Evolutionary conservation across 2,797 vertebrate genomes (phyloP), one percentile per base, ranked within the genome.

Genomic region (Thaleichthys pacificus): DNA sequence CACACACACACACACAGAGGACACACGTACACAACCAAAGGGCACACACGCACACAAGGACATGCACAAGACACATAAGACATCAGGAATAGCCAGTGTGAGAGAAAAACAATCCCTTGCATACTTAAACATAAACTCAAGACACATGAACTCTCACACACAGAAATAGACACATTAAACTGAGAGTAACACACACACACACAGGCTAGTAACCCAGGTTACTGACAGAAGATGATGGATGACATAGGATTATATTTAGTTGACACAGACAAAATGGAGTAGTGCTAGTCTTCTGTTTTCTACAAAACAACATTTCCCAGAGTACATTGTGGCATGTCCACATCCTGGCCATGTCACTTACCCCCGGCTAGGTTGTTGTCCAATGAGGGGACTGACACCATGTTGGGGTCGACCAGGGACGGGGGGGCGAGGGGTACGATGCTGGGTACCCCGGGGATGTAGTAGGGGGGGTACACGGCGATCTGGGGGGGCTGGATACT

Each of bases 391-490:
- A 94, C 85, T 1, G 94, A 91, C n/a, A 93, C 75, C 0, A 94
- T 87, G 77, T 97, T 96, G 19, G 89, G 83, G 57, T 97, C 96
- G 86, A 92, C 85, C 61, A 94, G 84, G 78, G 96, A 90, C 61
- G 94, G 91, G 57, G 96, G 92, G 0, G 92, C 92, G 38, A 93
- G 86, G 66, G 96, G 92, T 80, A 95, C 87, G 69, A 95, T 88
- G 35, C 94, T 84, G 22, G 96, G 94, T 69, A 96, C 93, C 17
- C 93, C 93, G 66, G 95, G 95, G 72, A 98, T 95, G 89, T 96
- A 97, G 87, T 95, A 96, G 19, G 94, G 93, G 42, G 96, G 95
- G 78, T 96, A 97, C 89, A 96, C 88, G 49, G 95, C 91, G 68
- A 95, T 87, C 71, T 91, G 91, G 79, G 95, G 79, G 73, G 92